Percentiles rank a stretch among this genome's conserved stretches.
Evolutionary conservation across 2,113 vertebrate species (phyloP).

Genomic region (Herpailurus yagouaroundi): DNA sequence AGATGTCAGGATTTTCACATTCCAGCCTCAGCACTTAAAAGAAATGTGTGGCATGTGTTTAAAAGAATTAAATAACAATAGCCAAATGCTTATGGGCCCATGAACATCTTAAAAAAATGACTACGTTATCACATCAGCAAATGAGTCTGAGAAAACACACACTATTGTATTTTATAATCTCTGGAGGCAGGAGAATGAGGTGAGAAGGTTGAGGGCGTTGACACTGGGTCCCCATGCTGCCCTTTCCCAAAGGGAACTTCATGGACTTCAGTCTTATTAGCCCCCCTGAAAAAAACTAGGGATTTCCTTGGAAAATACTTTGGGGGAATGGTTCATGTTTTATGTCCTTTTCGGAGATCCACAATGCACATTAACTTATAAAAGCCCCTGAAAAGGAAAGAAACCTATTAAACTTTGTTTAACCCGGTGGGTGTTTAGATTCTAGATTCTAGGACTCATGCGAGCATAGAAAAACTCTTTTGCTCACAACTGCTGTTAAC

Average conservation of each 20-base stretch:
- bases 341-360: conserved; percentile 4
- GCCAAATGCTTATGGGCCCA: not conserved
- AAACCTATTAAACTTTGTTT: conserved; percentile 55
- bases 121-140: conserved; percentile 10
- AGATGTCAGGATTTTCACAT: not conserved
- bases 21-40: not conserved
- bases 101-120: not conserved
- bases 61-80: not conserved
- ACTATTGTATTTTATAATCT: not conserved
- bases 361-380: conserved; percentile 34
- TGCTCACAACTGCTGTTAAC: conserved; percentile 30
- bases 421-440: conserved; percentile 17
- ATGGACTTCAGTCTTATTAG: not conserved
- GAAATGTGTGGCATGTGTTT: not conserved
- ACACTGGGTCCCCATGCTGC: not conserved
- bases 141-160: conserved; percentile 26
- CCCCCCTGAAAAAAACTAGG: not conserved
- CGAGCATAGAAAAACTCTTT: not conserved
- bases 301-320: conserved; percentile 49
- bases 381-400: conserved; percentile 26
- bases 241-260: not conserved
- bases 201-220: not conserved
- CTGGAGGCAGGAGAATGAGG: not conserved
- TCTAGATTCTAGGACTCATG: conserved; percentile 54
- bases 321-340: conserved; percentile 32